Evolutionary conservation across 2,113 vertebrate genomes (phyloP).

Genomic region (Pteropus alecto): DNA sequence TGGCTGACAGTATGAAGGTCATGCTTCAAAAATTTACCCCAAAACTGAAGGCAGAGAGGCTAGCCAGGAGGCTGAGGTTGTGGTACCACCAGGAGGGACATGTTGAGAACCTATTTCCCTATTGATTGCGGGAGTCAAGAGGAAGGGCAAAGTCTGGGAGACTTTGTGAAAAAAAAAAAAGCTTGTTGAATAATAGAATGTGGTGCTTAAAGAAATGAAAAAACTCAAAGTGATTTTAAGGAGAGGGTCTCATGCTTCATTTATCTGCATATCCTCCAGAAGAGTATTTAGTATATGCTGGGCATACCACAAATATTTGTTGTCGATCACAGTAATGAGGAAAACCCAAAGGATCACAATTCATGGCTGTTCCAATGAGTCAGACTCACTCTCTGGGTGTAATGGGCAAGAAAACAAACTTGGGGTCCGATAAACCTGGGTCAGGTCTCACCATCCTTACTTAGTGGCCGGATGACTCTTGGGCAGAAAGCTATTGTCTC

Average conservation of each 20-base stretch:
- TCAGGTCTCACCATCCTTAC: neutral
- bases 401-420: neutral
- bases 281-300: neutral
- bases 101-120: rapidly evolving
- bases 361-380: neutral
- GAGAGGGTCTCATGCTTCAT: neutral
- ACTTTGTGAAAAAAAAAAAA: neutral
- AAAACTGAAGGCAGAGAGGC: neutral
- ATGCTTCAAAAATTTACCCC: neutral
- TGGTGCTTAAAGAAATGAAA: neutral
- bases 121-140: neutral
- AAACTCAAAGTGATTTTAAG: neutral
- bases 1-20: neutral
- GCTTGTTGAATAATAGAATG: neutral
- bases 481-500: neutral
- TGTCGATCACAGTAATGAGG: neutral
- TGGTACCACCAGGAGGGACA: neutral
- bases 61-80: neutral
- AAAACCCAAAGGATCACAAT: neutral
- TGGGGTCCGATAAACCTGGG: neutral
- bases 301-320: neutral
- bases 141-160: neutral
- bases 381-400: neutral
- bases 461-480: neutral
- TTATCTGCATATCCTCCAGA: neutral